Percentiles rank a stretch among this genome's conserved stretches.
phyloP scores from a whole-genome alignment of 2,888 invertebrate genomes.

The Opisthograptis luteolata region DNA sequence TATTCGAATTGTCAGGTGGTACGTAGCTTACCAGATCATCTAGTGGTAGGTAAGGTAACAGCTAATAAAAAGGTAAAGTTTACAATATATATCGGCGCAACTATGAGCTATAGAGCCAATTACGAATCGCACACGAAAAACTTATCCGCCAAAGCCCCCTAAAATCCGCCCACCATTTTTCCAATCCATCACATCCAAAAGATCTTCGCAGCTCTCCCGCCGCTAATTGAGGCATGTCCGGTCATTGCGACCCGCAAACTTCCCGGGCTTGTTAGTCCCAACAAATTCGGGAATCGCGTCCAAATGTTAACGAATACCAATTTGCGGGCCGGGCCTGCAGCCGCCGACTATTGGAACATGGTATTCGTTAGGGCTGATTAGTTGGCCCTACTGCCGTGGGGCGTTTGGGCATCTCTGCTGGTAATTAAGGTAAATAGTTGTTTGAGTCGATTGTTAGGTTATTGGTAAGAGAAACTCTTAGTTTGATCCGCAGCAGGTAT shows the following conservation, averaged over 20 bases:
- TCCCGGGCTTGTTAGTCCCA: conserved; percentile 71
- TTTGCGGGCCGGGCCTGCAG: conserved; percentile 56
- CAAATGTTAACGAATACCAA: conserved; percentile 80
- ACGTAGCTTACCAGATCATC: too few species aligned
- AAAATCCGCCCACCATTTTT: conserved; percentile 14
- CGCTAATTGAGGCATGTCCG: conserved; percentile 79
- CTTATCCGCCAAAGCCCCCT: too few species aligned
- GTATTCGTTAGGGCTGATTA: conserved; percentile 69
- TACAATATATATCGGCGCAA: too few species aligned
- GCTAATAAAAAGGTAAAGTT: too few species aligned
- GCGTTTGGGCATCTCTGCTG: conserved; percentile 34
- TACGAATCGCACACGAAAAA: too few species aligned
- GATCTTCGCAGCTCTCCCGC: conserved; percentile 46
- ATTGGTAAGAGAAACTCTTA: too few species aligned
- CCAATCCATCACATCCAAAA: conserved; percentile 40
- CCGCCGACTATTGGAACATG: conserved; percentile 51
- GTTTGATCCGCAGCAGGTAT: too few species aligned
- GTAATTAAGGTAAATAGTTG: conserved; percentile 31
- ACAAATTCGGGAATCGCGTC: conserved; percentile 78
- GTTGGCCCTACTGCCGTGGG: conserved; percentile 51
- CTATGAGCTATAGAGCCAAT: too few species aligned
- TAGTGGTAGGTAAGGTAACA: too few species aligned
- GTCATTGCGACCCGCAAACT: conserved; percentile 71
- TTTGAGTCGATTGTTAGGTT: conserved; percentile 6
- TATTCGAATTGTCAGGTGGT: too few species aligned